Conservation (phyloP, 2,797 vertebrate species). For the Manis pentadactyla region DNA sequence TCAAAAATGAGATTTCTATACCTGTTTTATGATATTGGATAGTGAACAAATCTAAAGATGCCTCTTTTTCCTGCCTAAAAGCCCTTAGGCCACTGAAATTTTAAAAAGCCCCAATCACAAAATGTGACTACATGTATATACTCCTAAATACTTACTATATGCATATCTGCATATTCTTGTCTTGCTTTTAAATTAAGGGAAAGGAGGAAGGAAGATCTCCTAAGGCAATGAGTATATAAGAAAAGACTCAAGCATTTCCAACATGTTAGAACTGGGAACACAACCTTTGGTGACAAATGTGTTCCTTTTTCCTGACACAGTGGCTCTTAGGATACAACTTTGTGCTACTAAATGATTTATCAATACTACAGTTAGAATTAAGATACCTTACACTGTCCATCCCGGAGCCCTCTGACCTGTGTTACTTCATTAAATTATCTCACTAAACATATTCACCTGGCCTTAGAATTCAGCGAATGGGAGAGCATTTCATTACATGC, state of each 20-base stretch:
- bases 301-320: not conserved
- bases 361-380: not conserved
- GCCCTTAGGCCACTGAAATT: not conserved
- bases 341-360: slow-evolving; percentile 22
- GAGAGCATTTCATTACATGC: not conserved
- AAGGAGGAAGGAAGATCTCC: not conserved
- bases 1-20: not conserved
- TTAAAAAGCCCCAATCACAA: not conserved
- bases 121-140: not conserved
- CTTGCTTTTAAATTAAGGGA: not conserved
- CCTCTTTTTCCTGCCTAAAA: not conserved
- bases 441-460: slow-evolving; percentile 10
- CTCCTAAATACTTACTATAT: not conserved
- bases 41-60: slow-evolving; percentile 24
- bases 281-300: not conserved
- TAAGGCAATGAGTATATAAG: not conserved
- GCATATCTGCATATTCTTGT: not conserved
- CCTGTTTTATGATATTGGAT: not conserved
- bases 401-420: not conserved
- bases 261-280: not conserved
- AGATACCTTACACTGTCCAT: not conserved
- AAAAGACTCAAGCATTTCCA: not conserved
- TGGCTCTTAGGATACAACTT: not conserved
- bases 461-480: not conserved
- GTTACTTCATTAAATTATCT: slow-evolving; percentile 12